These are phyloP conservation scores for Ormyrus pomaceus DNA, from an alignment of 2,888 invertebrate genomes.

Conservation along the genomic window DNA sequence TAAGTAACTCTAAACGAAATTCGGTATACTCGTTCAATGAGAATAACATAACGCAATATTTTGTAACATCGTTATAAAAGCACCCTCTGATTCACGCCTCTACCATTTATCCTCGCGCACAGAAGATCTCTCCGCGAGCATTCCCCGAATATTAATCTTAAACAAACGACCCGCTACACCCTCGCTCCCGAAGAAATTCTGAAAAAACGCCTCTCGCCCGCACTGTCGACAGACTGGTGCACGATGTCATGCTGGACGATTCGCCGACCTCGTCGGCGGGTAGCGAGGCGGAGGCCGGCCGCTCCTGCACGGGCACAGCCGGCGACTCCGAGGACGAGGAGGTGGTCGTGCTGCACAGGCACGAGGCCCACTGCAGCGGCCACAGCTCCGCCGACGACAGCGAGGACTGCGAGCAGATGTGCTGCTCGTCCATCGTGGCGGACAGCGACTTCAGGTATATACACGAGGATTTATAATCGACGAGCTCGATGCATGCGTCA, in stretches of 20 bases:
- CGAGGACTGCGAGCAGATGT: conserved; percentile 71
- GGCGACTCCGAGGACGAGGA: conserved; percentile 73
- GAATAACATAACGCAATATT: too few relatives aligned
- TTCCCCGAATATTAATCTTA: too few relatives aligned
- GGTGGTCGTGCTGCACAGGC: conserved; percentile 65
- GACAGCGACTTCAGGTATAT: conserved; percentile 73
- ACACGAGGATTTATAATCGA: too few relatives aligned
- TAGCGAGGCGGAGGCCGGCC: conserved; percentile 61
- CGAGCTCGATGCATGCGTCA: too few relatives aligned
- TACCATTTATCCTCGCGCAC: too few relatives aligned
- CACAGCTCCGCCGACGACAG: conserved; percentile 72
- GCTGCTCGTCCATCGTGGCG: conserved; percentile 70
- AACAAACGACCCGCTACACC: too few relatives aligned
- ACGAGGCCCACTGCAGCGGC: conserved; percentile 67
- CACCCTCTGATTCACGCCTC: too few relatives aligned
- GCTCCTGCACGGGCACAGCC: conserved; percentile 63
- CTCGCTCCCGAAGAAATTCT: too few relatives aligned
- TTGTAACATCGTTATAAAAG: too few relatives aligned
- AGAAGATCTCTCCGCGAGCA: too few relatives aligned
- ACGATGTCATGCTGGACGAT: conserved; percentile 89
- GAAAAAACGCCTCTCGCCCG: not conserved
- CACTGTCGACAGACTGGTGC: conserved; percentile 82
- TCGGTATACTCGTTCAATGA: too few relatives aligned
- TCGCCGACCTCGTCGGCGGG: conserved; percentile 87
- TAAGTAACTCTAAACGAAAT: too few relatives aligned